These are phyloP conservation scores for Colinus virginianus DNA, from an alignment of 2,113 vertebrate genomes.

Conservation along the genomic window DNA sequence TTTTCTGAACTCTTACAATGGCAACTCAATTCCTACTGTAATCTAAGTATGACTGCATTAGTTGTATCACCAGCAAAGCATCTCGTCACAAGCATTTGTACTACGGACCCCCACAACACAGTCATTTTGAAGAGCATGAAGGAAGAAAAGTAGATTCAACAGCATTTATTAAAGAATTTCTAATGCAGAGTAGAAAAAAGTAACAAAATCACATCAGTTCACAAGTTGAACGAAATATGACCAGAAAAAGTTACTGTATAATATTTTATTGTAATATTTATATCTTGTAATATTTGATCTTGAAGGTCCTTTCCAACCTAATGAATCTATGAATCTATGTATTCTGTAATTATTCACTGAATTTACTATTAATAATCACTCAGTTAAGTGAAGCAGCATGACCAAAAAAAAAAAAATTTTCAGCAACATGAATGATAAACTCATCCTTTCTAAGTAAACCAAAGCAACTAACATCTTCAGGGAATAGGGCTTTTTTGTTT, in stretches of 20 bases:
- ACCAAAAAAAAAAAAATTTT: neutral
- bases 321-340: too few species aligned
- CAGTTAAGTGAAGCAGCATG: neutral
- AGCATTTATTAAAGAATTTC: neutral
- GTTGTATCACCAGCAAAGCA: neutral
- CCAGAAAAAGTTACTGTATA: neutral
- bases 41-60: neutral
- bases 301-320: too few species aligned
- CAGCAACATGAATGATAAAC: neutral
- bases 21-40: neutral
- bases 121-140: neutral
- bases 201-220: neutral
- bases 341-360: neutral
- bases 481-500: neutral
- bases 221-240: neutral
- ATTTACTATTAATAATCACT: neutral
- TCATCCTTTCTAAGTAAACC: neutral
- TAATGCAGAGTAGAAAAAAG: neutral
- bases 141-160: neutral
- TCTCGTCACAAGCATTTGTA: neutral
- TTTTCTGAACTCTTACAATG: neutral
- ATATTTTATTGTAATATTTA: neutral
- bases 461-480: neutral
- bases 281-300: too few species aligned
- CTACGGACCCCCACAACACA: neutral